These are phyloP conservation scores for Chloroclystis v-ata DNA, from an alignment of 2,888 invertebrate species.

Conservation along the genomic window DNA sequence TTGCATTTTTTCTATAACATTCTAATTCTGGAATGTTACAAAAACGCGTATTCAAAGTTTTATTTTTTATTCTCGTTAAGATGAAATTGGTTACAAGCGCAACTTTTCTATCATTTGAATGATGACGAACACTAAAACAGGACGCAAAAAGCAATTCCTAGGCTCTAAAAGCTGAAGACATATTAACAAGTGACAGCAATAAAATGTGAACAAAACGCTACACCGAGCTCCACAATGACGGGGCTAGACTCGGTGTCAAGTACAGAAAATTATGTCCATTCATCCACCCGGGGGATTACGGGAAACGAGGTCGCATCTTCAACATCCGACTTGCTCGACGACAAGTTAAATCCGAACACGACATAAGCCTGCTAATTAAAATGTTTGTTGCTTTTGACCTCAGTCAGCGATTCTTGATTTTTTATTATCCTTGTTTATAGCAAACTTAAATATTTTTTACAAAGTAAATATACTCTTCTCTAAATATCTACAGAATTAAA, in stretches of 20 bases:
- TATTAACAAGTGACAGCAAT: slow-evolving; percentile 54
- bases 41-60: too few species aligned
- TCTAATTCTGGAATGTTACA: too few species aligned
- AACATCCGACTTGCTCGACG: slow-evolving; percentile 51
- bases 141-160: background rate
- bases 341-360: slow-evolving; percentile 52
- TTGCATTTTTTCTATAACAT: too few species aligned
- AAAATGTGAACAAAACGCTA: slow-evolving; percentile 61
- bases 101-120: too few species aligned
- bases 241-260: slow-evolving; percentile 68
- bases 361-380: slow-evolving; percentile 49
- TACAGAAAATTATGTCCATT: slow-evolving; percentile 76
- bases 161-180: slow-evolving; percentile 27
- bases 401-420: too few species aligned
- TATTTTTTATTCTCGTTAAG: too few species aligned
- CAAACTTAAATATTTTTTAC: too few species aligned
- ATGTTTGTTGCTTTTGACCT: slow-evolving; percentile 31
- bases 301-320: slow-evolving; percentile 68
- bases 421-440: too few species aligned
- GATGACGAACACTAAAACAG: too few species aligned
- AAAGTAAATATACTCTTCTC: too few species aligned
- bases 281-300: slow-evolving; percentile 68
- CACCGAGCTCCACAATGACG: slow-evolving; percentile 62
- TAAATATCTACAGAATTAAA: too few species aligned
- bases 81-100: too few species aligned